Evolutionary conservation across 2,113 vertebrate genomes (phyloP).

Genomic region (Helogale parvula): DNA sequence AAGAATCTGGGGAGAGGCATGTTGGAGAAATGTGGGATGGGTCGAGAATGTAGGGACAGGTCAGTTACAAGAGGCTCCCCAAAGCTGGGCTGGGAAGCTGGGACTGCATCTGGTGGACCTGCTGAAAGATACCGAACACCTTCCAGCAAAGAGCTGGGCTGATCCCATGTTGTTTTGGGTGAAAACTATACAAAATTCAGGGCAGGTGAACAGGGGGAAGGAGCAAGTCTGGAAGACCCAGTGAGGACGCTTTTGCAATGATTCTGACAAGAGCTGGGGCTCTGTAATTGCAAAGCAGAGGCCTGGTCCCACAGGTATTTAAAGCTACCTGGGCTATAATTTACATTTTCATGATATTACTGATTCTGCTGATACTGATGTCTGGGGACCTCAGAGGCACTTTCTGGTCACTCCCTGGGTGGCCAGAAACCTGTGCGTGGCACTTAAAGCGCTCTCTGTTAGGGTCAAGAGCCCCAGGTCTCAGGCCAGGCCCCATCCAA

Average conservation of each 20-base stretch:
- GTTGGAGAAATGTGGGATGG: neutral
- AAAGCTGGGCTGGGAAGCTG: neutral
- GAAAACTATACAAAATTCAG: neutral
- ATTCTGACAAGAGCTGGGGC: neutral
- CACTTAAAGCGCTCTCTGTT: neutral
- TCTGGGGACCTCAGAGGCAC: neutral
- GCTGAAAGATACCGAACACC: neutral
- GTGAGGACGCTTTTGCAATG: neutral
- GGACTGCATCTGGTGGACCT: too few species aligned
- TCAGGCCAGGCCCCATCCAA: neutral
- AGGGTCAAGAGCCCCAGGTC: neutral
- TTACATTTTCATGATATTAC: slow-evolving; percentile 16
- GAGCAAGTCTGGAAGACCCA: rapidly evolving
- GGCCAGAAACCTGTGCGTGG: neutral
- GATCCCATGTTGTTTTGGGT: neutral
- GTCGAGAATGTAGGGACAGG: neutral
- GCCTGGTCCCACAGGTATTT: neutral
- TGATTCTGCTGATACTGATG: neutral
- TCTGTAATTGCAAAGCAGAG: neutral
- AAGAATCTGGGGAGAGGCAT: neutral
- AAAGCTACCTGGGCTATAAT: neutral
- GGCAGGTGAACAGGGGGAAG: too few species aligned
- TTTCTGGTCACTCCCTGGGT: neutral
- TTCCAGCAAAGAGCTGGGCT: neutral
- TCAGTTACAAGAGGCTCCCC: neutral